Conservation (phyloP, 2,888 invertebrate species). For the Hyles lineata region DNA sequence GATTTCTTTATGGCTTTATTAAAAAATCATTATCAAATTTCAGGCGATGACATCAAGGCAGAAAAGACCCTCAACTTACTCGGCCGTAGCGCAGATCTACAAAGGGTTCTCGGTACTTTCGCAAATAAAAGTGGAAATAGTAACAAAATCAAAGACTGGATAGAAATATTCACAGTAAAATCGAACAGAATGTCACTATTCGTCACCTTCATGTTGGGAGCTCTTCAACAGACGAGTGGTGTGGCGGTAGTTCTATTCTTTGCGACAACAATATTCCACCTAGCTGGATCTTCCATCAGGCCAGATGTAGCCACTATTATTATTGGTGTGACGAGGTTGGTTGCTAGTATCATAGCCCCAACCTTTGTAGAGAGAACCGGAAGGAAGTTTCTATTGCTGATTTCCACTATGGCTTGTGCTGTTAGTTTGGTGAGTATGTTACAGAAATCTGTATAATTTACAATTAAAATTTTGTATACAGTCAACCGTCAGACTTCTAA, state of each 20-base stretch:
- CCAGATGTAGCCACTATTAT: slow-evolving; percentile 54
- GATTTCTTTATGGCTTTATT: no score
- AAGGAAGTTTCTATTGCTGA: slow-evolving; percentile 49
- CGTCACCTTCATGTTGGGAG: slow-evolving; percentile 47
- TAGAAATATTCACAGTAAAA: slow-evolving; percentile 48
- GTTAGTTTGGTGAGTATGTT: slow-evolving; percentile 53
- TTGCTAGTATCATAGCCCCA: slow-evolving; percentile 49
- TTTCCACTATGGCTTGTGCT: slow-evolving; percentile 49
- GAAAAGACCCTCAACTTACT: slow-evolving; percentile 50
- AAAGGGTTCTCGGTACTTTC: slow-evolving; percentile 41
- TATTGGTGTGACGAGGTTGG: slow-evolving; percentile 51
- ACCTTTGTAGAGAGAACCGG: slow-evolving; percentile 54
- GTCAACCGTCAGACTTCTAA: no score
- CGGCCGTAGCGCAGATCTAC: slow-evolving; percentile 49
- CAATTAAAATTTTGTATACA: no score
- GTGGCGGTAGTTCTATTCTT: slow-evolving; percentile 49
- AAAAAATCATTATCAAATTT: no score
- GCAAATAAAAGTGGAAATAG: slow-evolving; percentile 7
- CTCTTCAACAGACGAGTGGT: slow-evolving; percentile 56
- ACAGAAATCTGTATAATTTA: no score
- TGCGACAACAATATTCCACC: slow-evolving; percentile 53
- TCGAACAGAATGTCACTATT: slow-evolving; percentile 53
- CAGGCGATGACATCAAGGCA: slow-evolving; percentile 51
- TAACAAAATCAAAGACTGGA: slow-evolving; percentile 40
- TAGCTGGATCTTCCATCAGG: slow-evolving; percentile 49